Evolutionary conservation across 2,113 vertebrate species (phyloP).

Genomic region (Otocyon megalotis): DNA sequence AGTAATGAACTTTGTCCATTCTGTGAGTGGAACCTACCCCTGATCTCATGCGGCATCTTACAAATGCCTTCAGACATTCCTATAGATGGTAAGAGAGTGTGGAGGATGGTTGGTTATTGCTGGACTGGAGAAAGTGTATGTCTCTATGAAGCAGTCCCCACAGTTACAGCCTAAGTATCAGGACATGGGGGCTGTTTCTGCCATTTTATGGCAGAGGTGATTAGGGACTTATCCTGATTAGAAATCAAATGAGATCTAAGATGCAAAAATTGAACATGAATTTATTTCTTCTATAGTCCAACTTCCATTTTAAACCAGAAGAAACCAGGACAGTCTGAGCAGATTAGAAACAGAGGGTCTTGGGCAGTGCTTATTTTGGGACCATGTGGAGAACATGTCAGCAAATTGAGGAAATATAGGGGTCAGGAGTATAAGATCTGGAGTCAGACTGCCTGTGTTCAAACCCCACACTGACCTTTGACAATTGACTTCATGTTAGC

Average conservation of each 20-base stretch:
- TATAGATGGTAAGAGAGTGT: neutral
- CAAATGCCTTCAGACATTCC: neutral
- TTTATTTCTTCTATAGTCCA: neutral
- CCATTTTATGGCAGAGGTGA: neutral
- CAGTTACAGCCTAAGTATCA: neutral
- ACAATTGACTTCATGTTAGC: neutral
- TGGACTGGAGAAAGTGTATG: too few relatives aligned
- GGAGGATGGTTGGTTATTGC: neutral
- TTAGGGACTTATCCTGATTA: neutral
- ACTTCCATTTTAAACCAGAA: neutral
- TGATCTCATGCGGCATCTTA: neutral
- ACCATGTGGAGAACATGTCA: fast-evolving
- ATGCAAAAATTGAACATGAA: neutral
- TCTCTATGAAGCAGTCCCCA: neutral
- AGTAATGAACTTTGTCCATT: neutral
- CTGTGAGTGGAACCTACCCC: too few relatives aligned
- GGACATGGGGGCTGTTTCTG: neutral
- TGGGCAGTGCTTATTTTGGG: neutral
- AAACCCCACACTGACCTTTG: neutral
- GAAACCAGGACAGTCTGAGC: neutral
- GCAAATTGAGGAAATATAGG: neutral
- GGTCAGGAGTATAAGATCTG: neutral
- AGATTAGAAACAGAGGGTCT: neutral
- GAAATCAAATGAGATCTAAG: neutral
- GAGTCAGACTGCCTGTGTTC: neutral